Conservation (phyloP, 2,888 invertebrate species). For the Meta bourneti region DNA sequence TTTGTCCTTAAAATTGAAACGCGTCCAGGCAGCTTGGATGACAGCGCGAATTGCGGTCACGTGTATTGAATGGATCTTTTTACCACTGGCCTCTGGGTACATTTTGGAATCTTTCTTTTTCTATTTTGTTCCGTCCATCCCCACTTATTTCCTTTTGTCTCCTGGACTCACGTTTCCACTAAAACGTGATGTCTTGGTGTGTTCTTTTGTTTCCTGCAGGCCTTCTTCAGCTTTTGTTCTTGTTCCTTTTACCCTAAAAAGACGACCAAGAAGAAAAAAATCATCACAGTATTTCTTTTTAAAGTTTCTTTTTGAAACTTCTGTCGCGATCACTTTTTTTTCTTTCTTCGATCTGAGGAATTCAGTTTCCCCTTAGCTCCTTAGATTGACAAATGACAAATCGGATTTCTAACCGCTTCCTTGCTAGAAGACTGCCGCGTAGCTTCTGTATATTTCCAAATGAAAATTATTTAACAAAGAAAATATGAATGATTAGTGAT, state of each 20-base stretch:
- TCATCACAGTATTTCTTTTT: background rate
- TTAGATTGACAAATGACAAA: background rate
- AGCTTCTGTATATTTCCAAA: too few relatives aligned
- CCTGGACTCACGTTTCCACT: constrained; percentile 54
- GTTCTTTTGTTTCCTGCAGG: constrained; percentile 45
- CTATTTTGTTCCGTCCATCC: constrained; percentile 10
- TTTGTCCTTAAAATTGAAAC: constrained; percentile 52
- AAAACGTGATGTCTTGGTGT: constrained; percentile 63
- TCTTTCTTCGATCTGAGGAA: background rate
- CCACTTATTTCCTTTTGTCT: constrained; percentile 26
- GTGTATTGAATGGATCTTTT: constrained; percentile 53
- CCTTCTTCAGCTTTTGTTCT: constrained; percentile 1
- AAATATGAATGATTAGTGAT: too few relatives aligned
- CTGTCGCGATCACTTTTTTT: background rate
- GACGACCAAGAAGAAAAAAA: background rate
- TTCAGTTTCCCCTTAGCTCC: background rate
- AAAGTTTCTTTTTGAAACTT: constrained; percentile 13
- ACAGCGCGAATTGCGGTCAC: constrained; percentile 71
- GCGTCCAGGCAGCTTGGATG: constrained; percentile 53
- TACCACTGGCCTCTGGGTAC: constrained; percentile 48
- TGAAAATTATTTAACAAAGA: too few relatives aligned
- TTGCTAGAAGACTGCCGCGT: background rate
- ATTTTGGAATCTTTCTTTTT: constrained; percentile 18
- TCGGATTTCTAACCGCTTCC: background rate
- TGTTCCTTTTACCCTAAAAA: constrained; percentile 9